These are phyloP conservation scores for Acleris emargana DNA, from an alignment of 2,888 invertebrate genomes.

Conservation along the genomic window DNA sequence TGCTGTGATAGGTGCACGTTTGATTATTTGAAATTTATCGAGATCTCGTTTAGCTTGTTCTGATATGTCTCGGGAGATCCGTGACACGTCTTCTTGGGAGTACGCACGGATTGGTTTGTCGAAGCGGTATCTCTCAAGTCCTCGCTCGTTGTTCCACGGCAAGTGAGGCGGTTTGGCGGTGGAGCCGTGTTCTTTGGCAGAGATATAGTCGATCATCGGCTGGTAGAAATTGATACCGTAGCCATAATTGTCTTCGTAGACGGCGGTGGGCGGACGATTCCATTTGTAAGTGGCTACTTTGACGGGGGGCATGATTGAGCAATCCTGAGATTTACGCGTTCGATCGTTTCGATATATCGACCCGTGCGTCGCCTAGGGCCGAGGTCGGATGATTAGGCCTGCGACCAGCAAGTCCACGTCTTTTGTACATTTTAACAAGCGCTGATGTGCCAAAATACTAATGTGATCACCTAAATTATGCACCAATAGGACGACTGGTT, in stretches of 20 bases:
- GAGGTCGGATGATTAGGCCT: constrained; percentile 65
- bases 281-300: constrained; percentile 77
- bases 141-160: constrained; percentile 89
- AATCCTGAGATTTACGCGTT: constrained; percentile 57
- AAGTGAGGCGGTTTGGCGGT: constrained; percentile 85
- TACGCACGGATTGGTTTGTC: constrained; percentile 86
- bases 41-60: constrained; percentile 88
- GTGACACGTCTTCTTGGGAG: constrained; percentile 86
- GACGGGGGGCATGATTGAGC: constrained; percentile 67
- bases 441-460: constrained; percentile 68
- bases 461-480: constrained; percentile 61
- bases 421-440: constrained; percentile 71
- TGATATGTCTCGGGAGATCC: constrained; percentile 86
- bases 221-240: constrained; percentile 93
- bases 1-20: constrained; percentile 85
- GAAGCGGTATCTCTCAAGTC: constrained; percentile 86
- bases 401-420: constrained; percentile 59
- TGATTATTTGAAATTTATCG: constrained; percentile 82
- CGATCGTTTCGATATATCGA: constrained; percentile 54
- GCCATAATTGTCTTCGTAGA: constrained; percentile 93
- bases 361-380: constrained; percentile 54
- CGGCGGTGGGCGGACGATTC: constrained; percentile 85
- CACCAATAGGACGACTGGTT: constrained; percentile 70
- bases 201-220: constrained; percentile 94
- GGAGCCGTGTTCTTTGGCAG: constrained; percentile 84